Percentiles rank a stretch among this genome's conserved stretches.
Conservation (phyloP, 2,888 invertebrate genomes). For the Cabera pusaria region DNA sequence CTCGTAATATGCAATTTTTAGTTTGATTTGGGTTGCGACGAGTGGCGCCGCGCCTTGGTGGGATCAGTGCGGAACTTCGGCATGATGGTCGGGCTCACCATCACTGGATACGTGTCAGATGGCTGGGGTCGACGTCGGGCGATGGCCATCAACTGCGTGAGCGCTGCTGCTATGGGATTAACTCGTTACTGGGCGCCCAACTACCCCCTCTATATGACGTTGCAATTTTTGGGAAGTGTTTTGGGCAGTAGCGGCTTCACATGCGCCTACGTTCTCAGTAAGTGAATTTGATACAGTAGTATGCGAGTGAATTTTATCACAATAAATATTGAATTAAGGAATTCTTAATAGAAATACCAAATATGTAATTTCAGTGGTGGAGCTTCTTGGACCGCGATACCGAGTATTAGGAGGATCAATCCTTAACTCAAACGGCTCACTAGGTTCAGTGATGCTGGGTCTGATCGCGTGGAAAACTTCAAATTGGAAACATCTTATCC, state of each 20-base stretch:
- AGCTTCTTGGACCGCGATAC: too few relatives aligned
- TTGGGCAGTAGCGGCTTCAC: slow-evolving; percentile 87
- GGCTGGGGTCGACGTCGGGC: slow-evolving; percentile 86
- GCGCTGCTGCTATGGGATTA: slow-evolving; percentile 85
- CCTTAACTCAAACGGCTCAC: too few relatives aligned
- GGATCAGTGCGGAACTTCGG: slow-evolving; percentile 88
- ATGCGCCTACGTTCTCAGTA: slow-evolving; percentile 87
- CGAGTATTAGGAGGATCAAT: too few relatives aligned
- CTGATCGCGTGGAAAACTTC: too few relatives aligned
- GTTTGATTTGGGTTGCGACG: slow-evolving; percentile 85
- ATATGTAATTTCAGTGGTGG: too few relatives aligned
- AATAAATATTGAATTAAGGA: too few relatives aligned
- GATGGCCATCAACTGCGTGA: slow-evolving; percentile 79
- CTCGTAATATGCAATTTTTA: too few relatives aligned
- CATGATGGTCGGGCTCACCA: slow-evolving; percentile 85
- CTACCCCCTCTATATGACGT: slow-evolving; percentile 85
- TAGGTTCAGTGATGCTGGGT: too few relatives aligned
- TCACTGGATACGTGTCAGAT: slow-evolving; percentile 88
- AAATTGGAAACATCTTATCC: too few relatives aligned
- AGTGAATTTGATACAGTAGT: slow-evolving; percentile 40
- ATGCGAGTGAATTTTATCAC: too few relatives aligned
- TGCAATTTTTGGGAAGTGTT: slow-evolving; percentile 87
- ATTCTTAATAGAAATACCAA: too few relatives aligned
- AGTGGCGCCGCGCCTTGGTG: slow-evolving; percentile 88
- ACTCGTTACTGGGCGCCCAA: slow-evolving; percentile 81